Base-by-base conservation (phyloP, 2,888 invertebrate genomes). In the Watsonalla cultraria region DNA sequence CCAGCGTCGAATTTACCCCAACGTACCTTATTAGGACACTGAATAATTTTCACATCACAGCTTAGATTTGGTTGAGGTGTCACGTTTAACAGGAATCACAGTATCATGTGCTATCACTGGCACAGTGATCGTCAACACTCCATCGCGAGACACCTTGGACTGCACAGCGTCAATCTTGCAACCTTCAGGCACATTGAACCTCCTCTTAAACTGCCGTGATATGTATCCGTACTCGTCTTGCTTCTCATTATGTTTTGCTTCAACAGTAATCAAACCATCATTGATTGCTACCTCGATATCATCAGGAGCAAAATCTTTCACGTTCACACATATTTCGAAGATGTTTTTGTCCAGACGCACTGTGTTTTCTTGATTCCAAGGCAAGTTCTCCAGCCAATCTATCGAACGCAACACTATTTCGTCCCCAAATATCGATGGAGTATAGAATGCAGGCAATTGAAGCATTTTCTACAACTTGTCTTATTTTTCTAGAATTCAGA, bases 351-450 rank as follows among this genome's bases (percentile, higher is more conserved):
- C 70, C 2, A 58, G 65, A 51, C 67, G 75, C 11, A 80, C 59
- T 0, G 64, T 58, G 46, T 76, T 77, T 52, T 82, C 83, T 56
- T 83, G 77, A 54, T 72, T 71, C 84, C 85, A 84, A 5, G 82
- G 84, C 47, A 84, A 80, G 57, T 82, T 81, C 57, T 83, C 86
- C 34, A 85, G 58, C 85, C 86, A 86, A 57, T 87, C 86, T 49
- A 86, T 78, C 0, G 86, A 86, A 49, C 77, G 76, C 45, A 86
- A 60, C 15, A 85, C 65, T 13, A 82, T 62, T 64, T 87, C 86
- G 57, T 86, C 86, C 4, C 80, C 84, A 60, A 83, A 79, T 54
- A 74, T 61, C 33, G 73, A 64, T 51, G 78, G 78, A 56, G 60
- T 55, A 57, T 59, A 57, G 47, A 68, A 52, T 46, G 51, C 51